Evolutionary conservation across 2,113 vertebrate species (phyloP).

Genomic region (Mormoops blainvillei): DNA sequence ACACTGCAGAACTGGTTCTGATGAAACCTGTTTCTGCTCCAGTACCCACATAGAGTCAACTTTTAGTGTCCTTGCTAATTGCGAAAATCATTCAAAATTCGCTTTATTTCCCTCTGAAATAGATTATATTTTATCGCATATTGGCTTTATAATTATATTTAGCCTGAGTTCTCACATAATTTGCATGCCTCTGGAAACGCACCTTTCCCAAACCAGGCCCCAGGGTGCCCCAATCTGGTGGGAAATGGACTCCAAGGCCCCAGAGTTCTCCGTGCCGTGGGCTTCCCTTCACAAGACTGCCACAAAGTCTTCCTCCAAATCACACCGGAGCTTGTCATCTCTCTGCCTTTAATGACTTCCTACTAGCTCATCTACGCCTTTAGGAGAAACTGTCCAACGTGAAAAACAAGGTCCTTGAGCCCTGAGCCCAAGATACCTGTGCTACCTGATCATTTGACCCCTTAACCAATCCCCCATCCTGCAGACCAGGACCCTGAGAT

Average conservation of each 20-base stretch:
- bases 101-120: constrained; percentile 21
- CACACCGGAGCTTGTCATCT: not conserved
- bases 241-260: not conserved
- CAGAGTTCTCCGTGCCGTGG: not conserved
- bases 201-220: not conserved
- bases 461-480: no score
- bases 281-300: not conserved
- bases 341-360: not conserved
- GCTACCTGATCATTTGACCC: not conserved
- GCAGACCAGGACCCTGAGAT: not conserved
- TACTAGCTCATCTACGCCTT: not conserved
- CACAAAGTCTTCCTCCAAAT: not conserved
- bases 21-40: not conserved
- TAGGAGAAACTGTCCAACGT: not conserved
- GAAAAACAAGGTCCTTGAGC: not conserved
- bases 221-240: not conserved
- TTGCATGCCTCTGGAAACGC: constrained; percentile 9
- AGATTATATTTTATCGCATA: not conserved
- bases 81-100: constrained; percentile 8
- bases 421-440: not conserved
- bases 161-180: not conserved
- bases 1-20: not conserved
- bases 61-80: not conserved
- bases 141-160: constrained; percentile 1
- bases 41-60: not conserved